Percentiles rank a stretch among this genome's conserved stretches.
Conservation (phyloP, 1,140 invertebrate species). For the Agraylea sexmaculata region DNA sequence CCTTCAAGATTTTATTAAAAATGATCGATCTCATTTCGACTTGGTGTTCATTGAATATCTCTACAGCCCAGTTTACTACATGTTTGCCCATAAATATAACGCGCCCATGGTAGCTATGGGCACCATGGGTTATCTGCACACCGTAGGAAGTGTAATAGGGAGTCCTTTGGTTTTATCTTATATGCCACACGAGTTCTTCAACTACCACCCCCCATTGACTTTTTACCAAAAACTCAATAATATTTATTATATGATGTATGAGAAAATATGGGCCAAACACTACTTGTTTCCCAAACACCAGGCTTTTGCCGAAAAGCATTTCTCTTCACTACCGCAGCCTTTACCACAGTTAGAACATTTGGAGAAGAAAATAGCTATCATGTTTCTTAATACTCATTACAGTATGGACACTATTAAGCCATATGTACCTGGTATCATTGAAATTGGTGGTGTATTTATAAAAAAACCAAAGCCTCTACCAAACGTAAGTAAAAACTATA, state of each 20-base stretch:
- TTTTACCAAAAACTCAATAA: conserved; percentile 17
- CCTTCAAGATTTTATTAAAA: conserved; percentile 29
- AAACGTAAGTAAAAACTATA: conserved; percentile 12
- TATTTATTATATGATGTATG: conserved; percentile 12
- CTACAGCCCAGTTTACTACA: conserved; percentile 31
- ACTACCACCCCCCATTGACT: conserved; percentile 18
- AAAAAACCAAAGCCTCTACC: conserved; percentile 23
- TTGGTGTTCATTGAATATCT: conserved; percentile 31
- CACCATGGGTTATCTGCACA: conserved; percentile 31
- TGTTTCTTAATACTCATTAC: conserved; percentile 25
- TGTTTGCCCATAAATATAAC: conserved; percentile 32
- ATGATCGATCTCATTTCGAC: conserved; percentile 29
- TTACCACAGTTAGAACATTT: conserved; percentile 27
- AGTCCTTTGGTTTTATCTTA: conserved; percentile 26
- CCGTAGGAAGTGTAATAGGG: conserved; percentile 31
- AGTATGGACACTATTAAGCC: conserved; percentile 17
- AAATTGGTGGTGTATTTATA: conserved; percentile 19
- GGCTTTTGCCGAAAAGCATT: conserved; percentile 27
- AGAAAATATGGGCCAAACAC: conserved; percentile 14
- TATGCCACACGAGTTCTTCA: conserved; percentile 28
- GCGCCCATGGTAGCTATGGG: conserved; percentile 30
- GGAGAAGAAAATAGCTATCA: conserved; percentile 28
- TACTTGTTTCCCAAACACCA: conserved; percentile 21
- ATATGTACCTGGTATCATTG: conserved; percentile 17
- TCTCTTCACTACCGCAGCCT: conserved; percentile 20